Base-by-base conservation (phyloP, 2,888 invertebrate species). In the Apamea monoglypha region DNA sequence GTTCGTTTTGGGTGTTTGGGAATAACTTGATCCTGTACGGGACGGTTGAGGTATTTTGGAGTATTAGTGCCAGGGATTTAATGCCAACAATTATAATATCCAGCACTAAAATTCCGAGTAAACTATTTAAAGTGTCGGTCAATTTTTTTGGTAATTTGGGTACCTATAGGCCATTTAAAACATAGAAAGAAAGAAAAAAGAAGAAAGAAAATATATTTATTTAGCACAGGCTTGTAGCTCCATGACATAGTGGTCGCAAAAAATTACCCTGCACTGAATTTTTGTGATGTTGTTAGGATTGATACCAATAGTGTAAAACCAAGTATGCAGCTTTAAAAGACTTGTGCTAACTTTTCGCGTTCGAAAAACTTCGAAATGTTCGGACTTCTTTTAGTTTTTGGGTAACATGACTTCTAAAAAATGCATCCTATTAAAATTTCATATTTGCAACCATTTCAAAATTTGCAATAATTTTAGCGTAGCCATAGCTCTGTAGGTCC, bases 21-120 rank as follows among this genome's bases (percentile, higher is more conserved):
- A 75, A 50, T 75, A 64, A 76, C 69, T 74, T 76, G 73, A 67
- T 78, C 68, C 40, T 50, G 91, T 93, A 91, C 91, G 88, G 90
- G 81, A 91, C 7, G 18, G n/a, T 80, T 71, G 18, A 71, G 8
- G 44, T 50, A 47, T 56, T 73, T 77, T 69, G 1, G 5, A n/a
- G 44, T 12, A 82, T 67, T 78, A 66, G n/a, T 69, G 61, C 32
- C n/a, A 40, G 72, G 36, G 50, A 67, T 74, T 74, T 80, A 67
- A 21, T 71, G 56, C 25, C 44, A 2, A 53, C 16, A 75, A 47
- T n/a, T 32, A 32, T 36, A 29, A n/a, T 29, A 50, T 12, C 59
- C 16, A 32, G 0, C 16, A 1, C 5, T n/a, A 12, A 36, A 61
- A n/a, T n/a, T 36, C 12, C 0, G 3, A 36, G 18, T 36, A 3